Evolutionary conservation across 2,113 vertebrate species (phyloP).

Genomic region (Bathybates hornii): DNA sequence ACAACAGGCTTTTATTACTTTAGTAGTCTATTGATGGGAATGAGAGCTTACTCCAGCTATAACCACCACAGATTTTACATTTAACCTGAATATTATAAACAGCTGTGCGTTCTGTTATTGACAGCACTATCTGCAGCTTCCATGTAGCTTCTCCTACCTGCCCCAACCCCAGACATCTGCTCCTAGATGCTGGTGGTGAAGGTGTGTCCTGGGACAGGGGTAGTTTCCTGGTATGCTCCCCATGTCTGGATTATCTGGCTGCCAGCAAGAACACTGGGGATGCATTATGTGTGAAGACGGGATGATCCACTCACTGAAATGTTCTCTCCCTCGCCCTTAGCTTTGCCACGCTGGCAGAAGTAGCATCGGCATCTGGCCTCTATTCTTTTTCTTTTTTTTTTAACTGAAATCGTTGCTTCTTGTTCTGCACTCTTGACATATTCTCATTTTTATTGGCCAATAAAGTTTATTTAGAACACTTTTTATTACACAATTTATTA

Average conservation of each 20-base stretch:
- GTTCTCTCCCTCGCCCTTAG: background rate
- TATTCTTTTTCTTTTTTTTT: background rate
- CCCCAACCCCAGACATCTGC: background rate
- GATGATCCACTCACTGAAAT: constrained; percentile 21
- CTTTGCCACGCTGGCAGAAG: constrained; percentile 36
- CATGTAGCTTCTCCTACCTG: background rate
- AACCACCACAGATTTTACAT: background rate
- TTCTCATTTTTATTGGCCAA: background rate
- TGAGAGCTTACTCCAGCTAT: background rate
- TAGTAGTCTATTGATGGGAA: background rate
- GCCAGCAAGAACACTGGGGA: constrained; percentile 31
- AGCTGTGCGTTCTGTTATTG: background rate
- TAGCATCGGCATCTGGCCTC: background rate
- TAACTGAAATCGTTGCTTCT: background rate
- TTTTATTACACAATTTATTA: background rate
- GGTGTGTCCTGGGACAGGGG: background rate
- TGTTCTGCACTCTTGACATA: background rate
- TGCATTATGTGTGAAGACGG: constrained; percentile 29
- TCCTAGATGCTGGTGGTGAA: background rate
- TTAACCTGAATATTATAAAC: background rate
- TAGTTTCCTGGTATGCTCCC: background rate
- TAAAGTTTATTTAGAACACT: background rate
- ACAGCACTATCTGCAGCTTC: background rate
- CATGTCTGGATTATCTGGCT: constrained; percentile 3
- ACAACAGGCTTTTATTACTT: background rate